A percentile compares a stretch with the other conserved stretches of the same genome.
phyloP scores from a whole-genome alignment of 1,140 invertebrate genomes.

The Leptoteleia sp. region DNA sequence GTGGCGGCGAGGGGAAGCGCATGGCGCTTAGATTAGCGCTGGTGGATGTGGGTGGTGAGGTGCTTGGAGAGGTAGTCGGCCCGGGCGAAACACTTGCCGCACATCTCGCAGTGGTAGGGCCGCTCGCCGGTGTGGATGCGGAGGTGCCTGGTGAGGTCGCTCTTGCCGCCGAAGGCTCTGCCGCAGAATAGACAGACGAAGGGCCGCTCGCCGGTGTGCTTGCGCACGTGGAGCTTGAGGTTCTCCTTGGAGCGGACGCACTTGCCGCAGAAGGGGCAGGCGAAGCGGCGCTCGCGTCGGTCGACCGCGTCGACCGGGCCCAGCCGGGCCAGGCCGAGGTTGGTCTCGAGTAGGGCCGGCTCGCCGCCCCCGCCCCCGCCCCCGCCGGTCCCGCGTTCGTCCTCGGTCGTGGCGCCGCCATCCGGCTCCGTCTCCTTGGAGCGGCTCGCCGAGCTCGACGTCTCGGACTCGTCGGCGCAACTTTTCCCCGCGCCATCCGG shows the following conservation, averaged over 20 bases:
- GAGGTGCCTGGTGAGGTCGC: conserved; percentile 91
- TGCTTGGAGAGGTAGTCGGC: conserved; percentile 95
- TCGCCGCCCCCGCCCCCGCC: too few relatives aligned
- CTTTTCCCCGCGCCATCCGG: too few relatives aligned
- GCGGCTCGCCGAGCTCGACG: background rate
- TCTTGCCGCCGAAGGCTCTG: conserved; percentile 92
- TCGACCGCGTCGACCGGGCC: background rate
- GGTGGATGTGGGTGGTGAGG: conserved; percentile 92
- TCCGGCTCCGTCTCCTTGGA: background rate
- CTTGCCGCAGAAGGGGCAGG: too few relatives aligned
- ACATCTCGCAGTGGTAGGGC: conserved; percentile 94
- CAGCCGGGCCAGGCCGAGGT: conserved; percentile 66
- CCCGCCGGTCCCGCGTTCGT: too few relatives aligned
- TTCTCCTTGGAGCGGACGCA: too few relatives aligned
- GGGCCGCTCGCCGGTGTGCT: too few relatives aligned
- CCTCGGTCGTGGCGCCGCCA: background rate
- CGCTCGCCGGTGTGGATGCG: conserved; percentile 93
- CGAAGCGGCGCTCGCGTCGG: conserved; percentile 83
- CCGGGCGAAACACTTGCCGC: conserved; percentile 93
- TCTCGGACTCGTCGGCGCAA: conserved; percentile 36
- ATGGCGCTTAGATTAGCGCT: too few relatives aligned
- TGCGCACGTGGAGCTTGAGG: too few relatives aligned
- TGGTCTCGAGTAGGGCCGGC: conserved; percentile 62
- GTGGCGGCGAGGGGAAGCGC: too few relatives aligned
- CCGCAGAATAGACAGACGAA: conserved; percentile 93